These are phyloP conservation scores for Drosophila parvula DNA, from an alignment of 1,140 invertebrate species.

Conservation along the genomic window DNA sequence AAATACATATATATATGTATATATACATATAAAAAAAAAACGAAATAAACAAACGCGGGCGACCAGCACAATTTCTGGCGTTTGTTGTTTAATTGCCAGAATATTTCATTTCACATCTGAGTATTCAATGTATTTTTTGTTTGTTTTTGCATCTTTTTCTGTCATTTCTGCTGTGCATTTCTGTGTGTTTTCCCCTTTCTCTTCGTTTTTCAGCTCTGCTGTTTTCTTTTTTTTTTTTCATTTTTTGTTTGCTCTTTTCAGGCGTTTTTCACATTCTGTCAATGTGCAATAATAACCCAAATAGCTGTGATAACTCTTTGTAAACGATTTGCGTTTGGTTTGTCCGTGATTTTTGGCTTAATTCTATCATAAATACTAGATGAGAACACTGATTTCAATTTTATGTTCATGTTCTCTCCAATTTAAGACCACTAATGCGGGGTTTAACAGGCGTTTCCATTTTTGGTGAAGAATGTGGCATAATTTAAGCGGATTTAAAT, in stretches of 20 bases:
- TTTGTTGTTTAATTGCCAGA: conserved; percentile 74
- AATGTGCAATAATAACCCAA: conserved; percentile 45
- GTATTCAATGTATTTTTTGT: conserved; percentile 35
- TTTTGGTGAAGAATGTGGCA: background rate
- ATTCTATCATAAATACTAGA: conserved; percentile 47
- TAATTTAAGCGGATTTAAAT: background rate
- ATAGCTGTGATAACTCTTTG: conserved; percentile 51
- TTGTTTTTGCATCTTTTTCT: conserved; percentile 5
- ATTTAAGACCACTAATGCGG: background rate
- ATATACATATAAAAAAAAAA: background rate
- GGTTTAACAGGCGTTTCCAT: background rate
- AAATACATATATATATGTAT: conserved; percentile 7
- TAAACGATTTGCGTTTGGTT: conserved; percentile 41
- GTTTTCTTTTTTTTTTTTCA: conserved; percentile 18
- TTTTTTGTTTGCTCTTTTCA: background rate
- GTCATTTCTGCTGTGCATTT: conserved; percentile 47
- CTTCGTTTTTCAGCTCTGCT: conserved; percentile 18
- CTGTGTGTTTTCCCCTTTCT: conserved; percentile 9
- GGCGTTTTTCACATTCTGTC: conserved; percentile 48
- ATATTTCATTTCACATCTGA: conserved; percentile 68
- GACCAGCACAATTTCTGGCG: conserved; percentile 23
- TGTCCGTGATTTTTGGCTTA: conserved; percentile 28
- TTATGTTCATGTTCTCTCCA: background rate
- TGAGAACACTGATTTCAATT: conserved; percentile 14
- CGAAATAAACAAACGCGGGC: conserved; percentile 13